Evolutionary conservation across 1,140 invertebrate species (phyloP), one percentile per base, ranked within the genome.

Genomic region (Grapholita molesta): DNA sequence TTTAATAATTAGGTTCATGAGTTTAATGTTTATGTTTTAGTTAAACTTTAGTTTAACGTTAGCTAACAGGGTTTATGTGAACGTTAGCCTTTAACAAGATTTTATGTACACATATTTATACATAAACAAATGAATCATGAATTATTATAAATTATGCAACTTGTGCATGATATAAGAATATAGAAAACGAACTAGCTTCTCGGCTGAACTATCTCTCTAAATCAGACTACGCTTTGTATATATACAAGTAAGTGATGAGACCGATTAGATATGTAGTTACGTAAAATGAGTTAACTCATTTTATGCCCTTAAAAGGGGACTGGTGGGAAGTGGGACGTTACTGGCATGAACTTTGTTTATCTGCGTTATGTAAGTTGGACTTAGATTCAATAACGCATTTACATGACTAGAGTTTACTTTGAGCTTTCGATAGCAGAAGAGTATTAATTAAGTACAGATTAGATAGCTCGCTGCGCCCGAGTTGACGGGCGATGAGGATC

Each of bases 381-480:
- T 21, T 21, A 48, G 18, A 21, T 48, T 48, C 42, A 21, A 21
- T 21, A 30, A 61, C 55, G 25, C 6, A 2, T n/a, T 61, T 30
- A 15, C 32, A 61, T 61, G 55, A 61, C 55, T 61, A 61, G 55
- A 28, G 25, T 61, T 32, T 67, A 67, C 42, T 67, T 67, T 53
- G 55, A 79, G 76, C 75, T 74, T 66, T 65, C 73, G 79, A 84
- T 86, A 86, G 80, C 78, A 78, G 71, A 75, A 74, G 82, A 70
- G 80, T 82, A 82, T 86, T 89, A 86, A 87, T 90, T 90, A 88
- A 87, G 80, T 85, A 73, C 67, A 87, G 88, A 89, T 91, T 88
- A 91, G 87, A 91, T 91, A 90, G 83, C 80, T 85, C 86, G 84
- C 83, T 84, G 85, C 84, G 70, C 71, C 75, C 77, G 75, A 79